These are phyloP conservation scores for Enteromius radiatus DNA, from an alignment of 2,797 vertebrate genomes.

Conservation along the genomic window DNA sequence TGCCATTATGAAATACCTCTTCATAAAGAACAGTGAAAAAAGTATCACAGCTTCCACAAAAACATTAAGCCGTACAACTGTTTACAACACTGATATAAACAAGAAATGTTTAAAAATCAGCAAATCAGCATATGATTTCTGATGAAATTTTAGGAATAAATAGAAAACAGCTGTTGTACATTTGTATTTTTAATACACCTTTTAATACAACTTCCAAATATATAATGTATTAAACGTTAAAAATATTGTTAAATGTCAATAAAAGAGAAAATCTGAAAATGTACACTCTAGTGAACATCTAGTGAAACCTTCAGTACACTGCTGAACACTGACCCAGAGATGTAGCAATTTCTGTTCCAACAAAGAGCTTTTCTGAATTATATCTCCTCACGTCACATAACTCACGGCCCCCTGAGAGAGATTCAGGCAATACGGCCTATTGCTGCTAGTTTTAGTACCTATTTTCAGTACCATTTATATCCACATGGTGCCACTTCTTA, in stretches of 20 bases:
- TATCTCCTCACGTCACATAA: not conserved
- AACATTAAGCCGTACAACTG: not conserved
- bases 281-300: not conserved
- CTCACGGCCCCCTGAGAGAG: not conserved
- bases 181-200: not conserved
- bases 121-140: not conserved
- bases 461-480: constrained; percentile 26
- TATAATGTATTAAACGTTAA: not conserved
- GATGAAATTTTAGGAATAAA: not conserved
- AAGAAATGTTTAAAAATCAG: not conserved
- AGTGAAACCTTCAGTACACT: not conserved
- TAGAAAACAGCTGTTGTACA: not conserved
- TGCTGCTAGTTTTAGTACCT: constrained; percentile 14
- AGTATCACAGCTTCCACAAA: not conserved
- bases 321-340: not conserved
- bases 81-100: not conserved
- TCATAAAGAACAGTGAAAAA: not conserved
- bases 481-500: constrained; percentile 2
- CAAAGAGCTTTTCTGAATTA: not conserved
- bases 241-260: not conserved
- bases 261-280: not conserved
- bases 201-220: too few species aligned
- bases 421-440: not conserved
- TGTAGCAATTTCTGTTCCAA: not conserved
- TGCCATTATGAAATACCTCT: not conserved